phyloP scores from a whole-genome alignment of 2,113 vertebrate species.

The Chaetodon auriga region DNA sequence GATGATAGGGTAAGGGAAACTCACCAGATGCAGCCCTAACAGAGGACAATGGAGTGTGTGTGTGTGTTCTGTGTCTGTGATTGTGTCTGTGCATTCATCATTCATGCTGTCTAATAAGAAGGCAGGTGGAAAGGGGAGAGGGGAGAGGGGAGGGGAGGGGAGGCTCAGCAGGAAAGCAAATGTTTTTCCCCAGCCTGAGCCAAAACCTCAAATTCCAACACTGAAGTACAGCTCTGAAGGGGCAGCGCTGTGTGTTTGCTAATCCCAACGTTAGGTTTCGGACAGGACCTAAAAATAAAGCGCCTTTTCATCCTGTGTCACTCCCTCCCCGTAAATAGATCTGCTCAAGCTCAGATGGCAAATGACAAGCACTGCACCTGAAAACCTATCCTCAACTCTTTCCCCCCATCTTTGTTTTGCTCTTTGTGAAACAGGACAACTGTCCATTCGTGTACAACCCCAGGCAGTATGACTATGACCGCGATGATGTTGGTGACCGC shows the following conservation, averaged over 20 bases:
- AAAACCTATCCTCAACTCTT: conserved; percentile 36
- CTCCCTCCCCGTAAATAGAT: conserved; percentile 55
- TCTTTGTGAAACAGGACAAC: conserved; percentile 90
- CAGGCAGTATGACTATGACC: conserved; percentile 97
- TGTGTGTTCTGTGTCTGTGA: conserved; percentile 4
- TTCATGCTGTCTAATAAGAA: conserved; percentile 57
- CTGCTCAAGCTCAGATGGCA: conserved; percentile 40
- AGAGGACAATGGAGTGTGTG: not conserved
- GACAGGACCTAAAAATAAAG: conserved; percentile 70
- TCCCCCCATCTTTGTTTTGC: not conserved
- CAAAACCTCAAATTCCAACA: conserved; percentile 80
- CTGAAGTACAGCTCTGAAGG: conserved; percentile 71
- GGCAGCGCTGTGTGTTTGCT: conserved; percentile 61
- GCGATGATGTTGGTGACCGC: conserved; percentile 96
- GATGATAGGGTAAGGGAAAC: conserved; percentile 90
- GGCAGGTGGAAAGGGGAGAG: conserved; percentile 25
- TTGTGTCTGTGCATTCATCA: conserved; percentile 59
- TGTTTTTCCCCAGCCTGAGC: conserved; percentile 63
- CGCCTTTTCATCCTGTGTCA: conserved; percentile 61
- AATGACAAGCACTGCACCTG: conserved; percentile 56
- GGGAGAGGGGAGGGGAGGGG: not conserved
- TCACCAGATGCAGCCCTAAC: not conserved
- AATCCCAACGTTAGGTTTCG: conserved; percentile 73
- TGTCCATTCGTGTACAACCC: conserved; percentile 97
- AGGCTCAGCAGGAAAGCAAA: conserved; percentile 71